Base-by-base conservation (phyloP, 2,797 vertebrate genomes). In the Sebastes wilsoni region DNA sequence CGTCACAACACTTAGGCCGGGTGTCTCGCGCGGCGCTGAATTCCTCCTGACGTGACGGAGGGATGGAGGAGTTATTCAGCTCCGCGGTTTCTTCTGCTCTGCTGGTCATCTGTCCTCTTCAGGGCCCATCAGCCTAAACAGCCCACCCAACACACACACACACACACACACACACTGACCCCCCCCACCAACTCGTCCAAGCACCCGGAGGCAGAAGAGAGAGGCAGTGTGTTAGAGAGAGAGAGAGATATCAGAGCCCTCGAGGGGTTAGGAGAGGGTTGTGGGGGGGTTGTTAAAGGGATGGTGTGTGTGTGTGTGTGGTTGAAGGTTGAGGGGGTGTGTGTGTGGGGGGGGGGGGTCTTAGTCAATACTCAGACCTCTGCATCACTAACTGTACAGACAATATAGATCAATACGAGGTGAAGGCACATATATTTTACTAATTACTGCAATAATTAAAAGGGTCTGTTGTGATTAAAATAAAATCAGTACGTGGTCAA, bases 361-460 rank as follows among this genome's bases (percentile, higher is more conserved):
- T 77, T 75, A 77, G 92, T 95, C 92, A 92, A 94, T 94, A 93
- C 75, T 85, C 76, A 88, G 89, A 84, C 86, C 82, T 83, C 86
- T 87, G 88, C 86, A 89, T 91, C 91, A 92, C 89, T 92, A 93
- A 93, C 92, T 92, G 87, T 92, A 93, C 89, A 89, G 92, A 93
- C 91, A 93, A 92, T 93, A 86, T 88, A 77, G 90, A 95, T 95
- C 94, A 93, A 94, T 96, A 93, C 77, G 87, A 91, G 80, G 89
- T 93, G 92, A 94, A 92, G 93, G 88, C 87, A 90, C 94, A 92
- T 95, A 94, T 93, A 95, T 95, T 95, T 95, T 81, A 94, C 93
- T 94, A 94, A 95, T 95, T 94, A 94, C 94, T 91, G 71, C 86
- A 93, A 92, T 93, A 94, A 95, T 95, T 94, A 92, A 94, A 95